Evolutionary conservation across 2,888 invertebrate genomes (phyloP).

Genomic region (Drosophila lutescens): DNA sequence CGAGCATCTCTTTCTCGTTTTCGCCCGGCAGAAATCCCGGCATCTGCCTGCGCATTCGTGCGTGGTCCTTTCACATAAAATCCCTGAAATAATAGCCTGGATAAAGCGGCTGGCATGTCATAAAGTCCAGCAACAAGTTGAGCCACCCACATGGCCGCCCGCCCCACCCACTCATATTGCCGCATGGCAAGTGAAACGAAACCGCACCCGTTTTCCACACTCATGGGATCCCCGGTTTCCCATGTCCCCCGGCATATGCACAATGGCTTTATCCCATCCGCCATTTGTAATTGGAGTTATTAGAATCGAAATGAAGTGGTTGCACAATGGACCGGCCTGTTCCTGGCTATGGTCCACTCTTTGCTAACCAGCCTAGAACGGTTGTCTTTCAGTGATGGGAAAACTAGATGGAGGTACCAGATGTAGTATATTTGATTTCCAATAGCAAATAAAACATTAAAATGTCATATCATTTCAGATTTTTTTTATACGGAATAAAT

Average conservation of each 20-base stretch:
- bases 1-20: conserved; percentile 56
- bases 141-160: conserved; percentile 46
- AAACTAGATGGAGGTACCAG: background rate
- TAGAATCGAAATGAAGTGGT: conserved; percentile 73
- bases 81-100: conserved; percentile 80
- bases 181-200: conserved; percentile 3
- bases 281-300: conserved; percentile 78
- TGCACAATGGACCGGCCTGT: conserved; percentile 42
- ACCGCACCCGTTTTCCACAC: conserved; percentile 12
- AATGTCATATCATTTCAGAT: too few species aligned
- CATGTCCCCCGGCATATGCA: conserved; percentile 47
- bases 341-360: conserved; percentile 17
- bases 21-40: conserved; percentile 62
- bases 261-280: conserved; percentile 67
- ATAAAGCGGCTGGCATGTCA: conserved; percentile 71
- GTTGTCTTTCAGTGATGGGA: conserved; percentile 12
- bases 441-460: too few species aligned
- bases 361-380: conserved; percentile 2
- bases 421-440: too few species aligned
- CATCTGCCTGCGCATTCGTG: conserved; percentile 57
- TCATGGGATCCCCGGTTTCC: conserved; percentile 3
- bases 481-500: too few species aligned
- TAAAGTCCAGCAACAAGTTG: conserved; percentile 77
- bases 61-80: conserved; percentile 72
- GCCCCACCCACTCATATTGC: conserved; percentile 14